Evolutionary conservation across 2,888 invertebrate species (phyloP), one percentile per base, ranked within the genome.

Genomic region (Drosophila subsilvestris): DNA sequence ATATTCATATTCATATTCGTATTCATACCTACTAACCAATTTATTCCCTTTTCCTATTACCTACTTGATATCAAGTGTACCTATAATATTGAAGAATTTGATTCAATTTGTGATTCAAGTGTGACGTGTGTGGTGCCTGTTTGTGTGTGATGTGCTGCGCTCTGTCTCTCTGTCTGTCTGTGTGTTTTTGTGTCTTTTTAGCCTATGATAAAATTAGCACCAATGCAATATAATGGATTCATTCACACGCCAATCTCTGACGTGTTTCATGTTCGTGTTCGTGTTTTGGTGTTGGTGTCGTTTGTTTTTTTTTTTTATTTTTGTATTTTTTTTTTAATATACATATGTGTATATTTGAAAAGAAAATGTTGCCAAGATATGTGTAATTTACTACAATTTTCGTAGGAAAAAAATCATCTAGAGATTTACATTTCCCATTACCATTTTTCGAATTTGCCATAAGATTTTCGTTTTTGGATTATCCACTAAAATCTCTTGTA

Each of bases 151-250:
- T 20, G 50, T 72, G 63, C 63, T n/a, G 49, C 60, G 27, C 14
- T 54, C 22, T 51, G 22, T 43, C 9, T 55, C 20, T 51, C 12
- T 25, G 5, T 25, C 12, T 20, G 37, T 61, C 43, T 56, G n/a
- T 32, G 25, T 22, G n/a, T 29, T 29, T 50, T 29, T 37, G 8
- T 10, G 20, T 49, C 20, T n/a, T 22, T 61, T 71, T 58, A 78
- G 69, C 71, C 80, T 82, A 85, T 74, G 63, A 74, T 79, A 79
- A 79, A 82, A 82, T 85, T 85, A 82, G 82, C 82, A 82, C 82
- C 82, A 82, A 82, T 82, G 82, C 82, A 82, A 66, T 65, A 75
- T 78, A 75, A 73, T 73, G 45, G 45, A 54, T 53, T 69, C 10
- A 54, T 25, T n/a, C 37, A 37, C n/a, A 29, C 43, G 25, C 48